Evolutionary conservation across 2,113 vertebrate genomes (phyloP), one percentile per base, ranked within the genome.

Genomic region (Motacilla alba): DNA sequence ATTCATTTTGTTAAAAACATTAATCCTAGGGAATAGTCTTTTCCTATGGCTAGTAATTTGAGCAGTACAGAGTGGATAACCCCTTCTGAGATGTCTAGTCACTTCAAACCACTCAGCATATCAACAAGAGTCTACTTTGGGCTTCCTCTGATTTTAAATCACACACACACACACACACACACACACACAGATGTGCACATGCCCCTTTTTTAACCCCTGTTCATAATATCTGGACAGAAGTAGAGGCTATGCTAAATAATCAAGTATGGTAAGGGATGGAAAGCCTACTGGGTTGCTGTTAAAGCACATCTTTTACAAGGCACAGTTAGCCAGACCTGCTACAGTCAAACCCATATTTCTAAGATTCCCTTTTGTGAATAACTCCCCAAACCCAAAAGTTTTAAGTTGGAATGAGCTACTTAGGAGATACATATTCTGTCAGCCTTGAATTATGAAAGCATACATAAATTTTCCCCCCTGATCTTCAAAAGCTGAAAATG

Each of bases 101-200:
- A 53, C 10, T 46, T 58, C 39, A 47, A 21, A 62, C 11, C 23
- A 56, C 27, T n/a, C 11, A 78, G 11, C 12, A 33, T 20, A 35
- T 20, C 23, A 59, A 10, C 20, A 70, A 5, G 11, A 49, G 16
- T 41, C 15, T 44, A 1, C 13, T 81, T 33, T 22, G 35, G 20
- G 7, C 4, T 92, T 67, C 37, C 6, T 76, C 31, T 63, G 19
- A 15, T 35, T 28, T 56, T 52, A 39, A 56, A 46, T 47, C 35
- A 49, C 4, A 35, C 7, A 22, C 7, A 44, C 11, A 49, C 0
- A n/a, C 11, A 49, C 12, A 68, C 1, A 31, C 0, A 39, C 4
- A 30, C 1, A 41, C 1, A 30, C 1, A 39, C 7, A 53, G 12
- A 19, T 19, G 17, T 1, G 0, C 4, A 13, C 24, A 49, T 5